Base-by-base conservation (phyloP, 2,888 invertebrate species). In the Drosophila hawaiiensis region DNA sequence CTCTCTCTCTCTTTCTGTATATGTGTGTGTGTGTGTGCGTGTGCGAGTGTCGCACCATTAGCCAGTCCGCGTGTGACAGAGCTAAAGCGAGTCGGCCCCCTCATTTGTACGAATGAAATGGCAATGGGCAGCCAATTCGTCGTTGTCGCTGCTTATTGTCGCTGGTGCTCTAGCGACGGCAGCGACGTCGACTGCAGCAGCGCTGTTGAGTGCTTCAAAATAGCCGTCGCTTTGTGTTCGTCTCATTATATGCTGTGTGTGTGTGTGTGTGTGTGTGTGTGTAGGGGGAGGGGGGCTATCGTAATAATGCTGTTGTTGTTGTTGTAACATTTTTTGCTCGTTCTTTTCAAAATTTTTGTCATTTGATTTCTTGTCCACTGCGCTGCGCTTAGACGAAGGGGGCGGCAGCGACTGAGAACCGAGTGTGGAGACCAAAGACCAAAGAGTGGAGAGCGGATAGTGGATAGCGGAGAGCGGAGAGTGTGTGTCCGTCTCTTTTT, bases 31-130 rank as follows among this genome's bases (percentile, higher is more conserved):
- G 53, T 60, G 49, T 43, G 35, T 72, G 62, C 66, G 70, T 47
- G 25, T 54, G 71, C 39, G 71, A 62, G 64, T 75, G 70, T 82
- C 85, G 86, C 76, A 73, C 81, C 81, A 88, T 82, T 83, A 88
- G 79, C 78, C 80, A 66, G 87, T 84, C 77, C 84, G 83, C 82
- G 88, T 91, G 91, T 87, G 92, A 91, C 91, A 91, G 91, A 92
- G 92, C 83, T 85, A 73, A 87, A 89, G 76, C 89, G 84, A 89
- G 82, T 87, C 79, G 86, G 71, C 75, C 82, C 78, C 78, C 63
- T 54, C 78, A 74, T 76, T 77, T 68, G 83, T 82, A 69, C 77
- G 85, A 86, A 80, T 82, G 87, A 89, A 90, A 91, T 80, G 83
- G 89, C 91, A 84, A 83, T 89, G 90, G 76, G 77, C 77, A 80